Conservation (phyloP, 2,797 vertebrate genomes). For the Scarus forsteni region DNA sequence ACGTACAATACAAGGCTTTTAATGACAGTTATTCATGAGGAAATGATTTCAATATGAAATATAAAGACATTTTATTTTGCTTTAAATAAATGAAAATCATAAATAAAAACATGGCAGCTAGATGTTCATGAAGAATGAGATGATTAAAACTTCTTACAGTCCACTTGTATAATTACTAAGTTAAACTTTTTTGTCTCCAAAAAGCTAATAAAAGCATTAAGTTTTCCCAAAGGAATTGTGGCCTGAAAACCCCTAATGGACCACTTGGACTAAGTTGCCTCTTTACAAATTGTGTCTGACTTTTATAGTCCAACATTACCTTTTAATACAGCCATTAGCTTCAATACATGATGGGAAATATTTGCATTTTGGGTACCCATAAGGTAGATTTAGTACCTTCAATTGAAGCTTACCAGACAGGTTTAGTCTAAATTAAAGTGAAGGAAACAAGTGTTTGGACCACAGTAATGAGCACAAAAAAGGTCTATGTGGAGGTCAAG, state of each 20-base stretch:
- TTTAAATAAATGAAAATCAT: too few relatives aligned
- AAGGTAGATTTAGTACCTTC: constrained; percentile 67
- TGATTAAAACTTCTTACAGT: too few relatives aligned
- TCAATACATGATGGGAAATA: constrained; percentile 66
- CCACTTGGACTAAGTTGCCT: constrained; percentile 65
- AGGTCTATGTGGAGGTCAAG: constrained; percentile 2
- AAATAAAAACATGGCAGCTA: too few relatives aligned
- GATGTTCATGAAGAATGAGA: too few relatives aligned
- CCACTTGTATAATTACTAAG: too few relatives aligned
- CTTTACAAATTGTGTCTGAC: constrained; percentile 67
- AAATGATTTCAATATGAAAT: constrained; percentile 30
- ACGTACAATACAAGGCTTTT: constrained; percentile 47
- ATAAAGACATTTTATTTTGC: too few relatives aligned
- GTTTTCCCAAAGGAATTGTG: constrained; percentile 41
- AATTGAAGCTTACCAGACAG: constrained; percentile 56
- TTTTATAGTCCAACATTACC: constrained; percentile 71
- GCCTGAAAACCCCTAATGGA: constrained; percentile 37
- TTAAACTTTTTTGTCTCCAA: constrained; percentile 44
- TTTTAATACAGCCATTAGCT: constrained; percentile 62
- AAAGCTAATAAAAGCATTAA: constrained; percentile 54
- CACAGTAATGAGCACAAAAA: constrained; percentile 11
- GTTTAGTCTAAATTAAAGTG: neutral
- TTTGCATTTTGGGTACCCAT: constrained; percentile 67
- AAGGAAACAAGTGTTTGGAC: constrained; percentile 19
- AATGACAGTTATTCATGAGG: constrained; percentile 30